Base-by-base conservation (phyloP, 92 coral and sea anemone genomes). In the Bergia puertoricense region DNA sequence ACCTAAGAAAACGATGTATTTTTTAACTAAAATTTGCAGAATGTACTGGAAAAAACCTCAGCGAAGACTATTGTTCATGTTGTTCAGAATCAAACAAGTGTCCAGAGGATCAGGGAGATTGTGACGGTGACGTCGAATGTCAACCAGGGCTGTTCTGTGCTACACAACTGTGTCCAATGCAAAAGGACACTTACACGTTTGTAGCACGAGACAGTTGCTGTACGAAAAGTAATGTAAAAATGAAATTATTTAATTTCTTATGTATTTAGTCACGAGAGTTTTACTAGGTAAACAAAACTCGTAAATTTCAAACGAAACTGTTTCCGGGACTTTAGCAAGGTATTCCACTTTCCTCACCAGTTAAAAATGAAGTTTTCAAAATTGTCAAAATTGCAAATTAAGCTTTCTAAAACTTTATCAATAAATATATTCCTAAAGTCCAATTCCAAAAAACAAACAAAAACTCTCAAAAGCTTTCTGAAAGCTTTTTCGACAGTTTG, bases 111-210 rank as follows among this genome's bases (percentile, higher is more conserved):
- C 39, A 78, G 6, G 82, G 82, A 3, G 59, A n/a, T 20, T 78
- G 82, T 37, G 39, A 78, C 22, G 3, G 1, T 6, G 65, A 78
- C 13, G 62, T 18, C 18, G 65, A 78, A 15, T 78, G 82, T 10
- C 62, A 46, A 23, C 82, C 82, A 1, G 65, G 65, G 30, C 39
- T 78, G 66, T 78, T 78, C 66, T 78, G 82, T 46, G 82, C 5
- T 3, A 0, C 0, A 18, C 15, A 3, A n/a, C n/a, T 8, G 6
- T 78, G 82, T 30, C 82, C 82, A 45, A 0, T 30, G 38, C 48
- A 30, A 37, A 48, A n/a, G 22, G 82, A 38, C 65, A 66, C 48
- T 23, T 50, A 78, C 40, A 50, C 1, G 0, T 78, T 78, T 50
- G 16, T 10, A 15, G 6, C 0, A 5, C 66, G 66, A 5, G 82